Evolutionary conservation across 2,113 vertebrate species (phyloP), one percentile per base, ranked within the genome.

Genomic region (Ophthalmolycus amberensis): DNA sequence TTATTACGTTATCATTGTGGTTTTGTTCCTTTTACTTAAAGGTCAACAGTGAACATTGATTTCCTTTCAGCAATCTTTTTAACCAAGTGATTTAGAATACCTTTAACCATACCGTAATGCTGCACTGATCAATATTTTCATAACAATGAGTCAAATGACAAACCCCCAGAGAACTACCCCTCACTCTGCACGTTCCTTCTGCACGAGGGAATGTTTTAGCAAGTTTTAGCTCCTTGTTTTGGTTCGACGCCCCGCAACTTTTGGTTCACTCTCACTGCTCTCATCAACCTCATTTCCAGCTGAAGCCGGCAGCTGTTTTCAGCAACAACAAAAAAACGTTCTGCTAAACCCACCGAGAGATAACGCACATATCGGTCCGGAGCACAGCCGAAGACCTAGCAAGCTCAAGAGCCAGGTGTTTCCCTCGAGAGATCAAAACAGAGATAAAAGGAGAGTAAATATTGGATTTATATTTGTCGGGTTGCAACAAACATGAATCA

Each of bases 401-500:
- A 10, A 44, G n/a, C 15, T 50, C 4, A 60, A 48, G 6, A 62
- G n/a, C 22, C 66, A 60, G 14, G 56, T 15, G 25, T 32, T 25
- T 32, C 60, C 27, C 20, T 67, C 0, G 0, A 9, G 29, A 69
- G 37, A 58, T 80, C 37, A 37, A 79, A 74, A 54, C 50, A 80
- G 12, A 50, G 16, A 32, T 69, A 22, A 62, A 42, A 72, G 22
- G 5, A 42, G 18, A 42, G 44, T 59, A 62, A 32, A 68, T 75
- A 68, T 69, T 62, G 18, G 42, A 60, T 2, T 44, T 56, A 40
- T 18, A 29, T 59, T 44, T 73, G 60, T 46, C 1, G 14, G 12
- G 9, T 73, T 75, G 56, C 25, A n/a, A 42, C 20, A 52, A 42
- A 11, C 32, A 32, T 14, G 5, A 60, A 40, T 50, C 52, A 34